Conservation (phyloP, 2,888 invertebrate species). For the Crioceris asparagi region DNA sequence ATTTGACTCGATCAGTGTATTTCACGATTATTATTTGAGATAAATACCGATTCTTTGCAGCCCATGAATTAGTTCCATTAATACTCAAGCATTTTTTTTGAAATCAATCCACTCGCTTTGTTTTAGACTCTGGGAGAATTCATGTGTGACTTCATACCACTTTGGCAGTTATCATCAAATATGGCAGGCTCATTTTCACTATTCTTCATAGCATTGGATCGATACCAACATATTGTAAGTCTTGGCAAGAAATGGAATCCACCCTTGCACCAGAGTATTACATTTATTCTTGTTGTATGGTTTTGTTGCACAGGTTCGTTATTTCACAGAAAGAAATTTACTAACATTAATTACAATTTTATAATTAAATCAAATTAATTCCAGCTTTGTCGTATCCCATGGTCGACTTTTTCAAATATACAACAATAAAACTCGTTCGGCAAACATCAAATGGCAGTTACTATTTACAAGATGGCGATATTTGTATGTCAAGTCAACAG, state of each 20-base stretch:
- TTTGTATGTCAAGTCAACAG: too few relatives aligned
- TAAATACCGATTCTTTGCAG: too few relatives aligned
- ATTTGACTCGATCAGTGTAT: too few relatives aligned
- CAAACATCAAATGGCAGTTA: too few relatives aligned
- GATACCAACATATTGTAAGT: constrained; percentile 43
- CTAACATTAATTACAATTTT: too few relatives aligned
- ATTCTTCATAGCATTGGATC: constrained; percentile 45
- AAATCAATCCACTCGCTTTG: too few relatives aligned
- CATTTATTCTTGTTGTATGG: constrained; percentile 37
- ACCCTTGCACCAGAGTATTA: too few relatives aligned
- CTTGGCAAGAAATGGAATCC: constrained; percentile 33
- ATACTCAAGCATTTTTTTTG: too few relatives aligned
- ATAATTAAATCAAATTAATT: constrained; percentile 7
- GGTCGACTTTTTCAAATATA: constrained; percentile 31
- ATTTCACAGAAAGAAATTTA: background rate
- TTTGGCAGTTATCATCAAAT: constrained; percentile 41
- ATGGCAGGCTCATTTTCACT: constrained; percentile 43
- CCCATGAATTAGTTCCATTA: too few relatives aligned
- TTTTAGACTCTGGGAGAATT: constrained; percentile 39
- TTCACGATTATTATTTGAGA: too few relatives aligned
- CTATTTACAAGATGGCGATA: too few relatives aligned
- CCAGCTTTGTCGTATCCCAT: constrained; percentile 38
- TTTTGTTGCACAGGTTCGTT: constrained; percentile 32
- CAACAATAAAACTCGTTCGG: constrained; percentile 19
- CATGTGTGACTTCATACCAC: constrained; percentile 43